Base-by-base conservation (phyloP, 2,888 invertebrate species). In the Parnassius apollo region DNA sequence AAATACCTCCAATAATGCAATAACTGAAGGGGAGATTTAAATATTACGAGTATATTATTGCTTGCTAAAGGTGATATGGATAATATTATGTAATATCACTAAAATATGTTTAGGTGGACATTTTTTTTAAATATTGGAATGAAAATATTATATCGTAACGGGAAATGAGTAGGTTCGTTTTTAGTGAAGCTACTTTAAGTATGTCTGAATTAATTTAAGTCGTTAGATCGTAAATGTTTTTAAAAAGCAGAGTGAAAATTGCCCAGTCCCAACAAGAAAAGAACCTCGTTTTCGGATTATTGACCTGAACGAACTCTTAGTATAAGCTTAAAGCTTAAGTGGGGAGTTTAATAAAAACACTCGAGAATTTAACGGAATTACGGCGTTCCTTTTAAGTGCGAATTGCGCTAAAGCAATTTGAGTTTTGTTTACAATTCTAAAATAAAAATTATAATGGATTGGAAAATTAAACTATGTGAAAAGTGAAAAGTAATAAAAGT, bases 11-110 rank as follows among this genome's bases (percentile, higher is more conserved):
- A 74, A 70, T 70, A 76, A 75, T 75, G 74, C 75, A 74, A 70
- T 70, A 76, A 75, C 75, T 75, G 71, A 18, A 44, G 9, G 54
- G 65, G 59, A 50, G 67, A 82, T 84, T 81, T 82, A 76, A 82
- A 83, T 84, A 81, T 78, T 75, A 83, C 82, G 76, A 74, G 66
- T 64, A 64, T 42, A 12, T 58, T 58, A 58, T 58, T 58, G 51
- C 44, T 58, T 51, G n/a, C 58, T n/a, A 25, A 51, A 44, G 44
- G n/a, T 18, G 51, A 57, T 42, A 57, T 12, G 51, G 51, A n/a
- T 44, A 25, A 58, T 51, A 58, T 58, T 13, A n/a, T n/a, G n/a
- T 11, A 46, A 46, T 46, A 46, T 50, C 13, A 18, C 25, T 25
- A 12, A 25, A 25, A 44, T 13, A 49, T 4, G 25, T 18, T 51